A percentile compares a stretch with the other conserved stretches of the same genome.
Conservation (phyloP, 2,888 invertebrate genomes). For the Phragmatobia fuliginosa region DNA sequence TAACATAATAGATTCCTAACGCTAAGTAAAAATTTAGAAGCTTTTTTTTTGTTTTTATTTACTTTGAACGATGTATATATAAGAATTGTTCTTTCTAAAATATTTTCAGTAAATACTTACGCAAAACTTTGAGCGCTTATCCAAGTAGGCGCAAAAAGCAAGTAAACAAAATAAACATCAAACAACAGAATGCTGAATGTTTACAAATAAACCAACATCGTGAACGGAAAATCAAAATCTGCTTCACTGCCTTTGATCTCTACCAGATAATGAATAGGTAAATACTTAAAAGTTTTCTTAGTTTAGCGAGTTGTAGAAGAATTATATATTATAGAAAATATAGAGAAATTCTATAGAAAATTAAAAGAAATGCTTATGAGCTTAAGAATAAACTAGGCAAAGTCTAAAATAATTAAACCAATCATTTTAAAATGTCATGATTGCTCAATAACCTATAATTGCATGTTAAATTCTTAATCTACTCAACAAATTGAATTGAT, state of each 20-base stretch:
- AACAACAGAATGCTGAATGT: constrained; percentile 43
- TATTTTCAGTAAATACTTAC: constrained; percentile 16
- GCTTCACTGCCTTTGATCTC: constrained; percentile 21
- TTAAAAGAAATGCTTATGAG: neutral
- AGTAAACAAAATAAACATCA: constrained; percentile 31
- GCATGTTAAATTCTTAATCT: neutral
- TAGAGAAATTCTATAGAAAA: neutral
- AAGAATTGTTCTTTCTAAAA: neutral
- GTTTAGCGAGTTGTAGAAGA: neutral
- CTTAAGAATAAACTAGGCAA: neutral
- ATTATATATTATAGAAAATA: neutral
- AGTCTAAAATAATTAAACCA: neutral
- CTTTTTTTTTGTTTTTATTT: neutral
- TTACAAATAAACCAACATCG: constrained; percentile 46
- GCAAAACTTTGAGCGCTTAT: constrained; percentile 18
- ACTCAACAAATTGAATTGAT: no score
- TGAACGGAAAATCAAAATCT: constrained; percentile 40
- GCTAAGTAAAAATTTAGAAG: neutral
- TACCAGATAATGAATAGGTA: constrained; percentile 45
- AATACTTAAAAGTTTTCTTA: constrained; percentile 28
- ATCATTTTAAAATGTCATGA: neutral
- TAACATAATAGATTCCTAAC: neutral
- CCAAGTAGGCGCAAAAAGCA: constrained; percentile 18
- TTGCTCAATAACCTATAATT: neutral
- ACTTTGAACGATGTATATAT: neutral